Base-by-base conservation (phyloP, 1,140 invertebrate species). In the Drosophila pandora region DNA sequence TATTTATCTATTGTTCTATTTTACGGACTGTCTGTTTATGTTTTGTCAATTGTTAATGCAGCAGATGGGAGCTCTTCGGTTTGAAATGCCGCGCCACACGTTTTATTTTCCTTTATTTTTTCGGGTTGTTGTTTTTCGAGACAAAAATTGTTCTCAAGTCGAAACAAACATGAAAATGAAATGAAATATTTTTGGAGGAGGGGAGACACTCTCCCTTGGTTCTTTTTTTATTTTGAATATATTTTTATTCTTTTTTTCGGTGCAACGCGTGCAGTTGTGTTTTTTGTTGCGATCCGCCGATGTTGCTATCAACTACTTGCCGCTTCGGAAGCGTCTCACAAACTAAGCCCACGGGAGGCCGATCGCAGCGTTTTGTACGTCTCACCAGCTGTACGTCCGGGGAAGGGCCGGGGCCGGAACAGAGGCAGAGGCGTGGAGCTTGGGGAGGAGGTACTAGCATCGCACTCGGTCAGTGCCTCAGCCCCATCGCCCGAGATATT, bases 281-380 rank as follows among this genome's bases (percentile, higher is more conserved):
- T 50, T 60, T 25, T 50, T 53, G 39, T 54, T 68, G 52, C 52
- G 60, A 34, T 53, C 37, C 37, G 56, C 64, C 60, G 68, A 32
- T 75, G 65, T 57, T 56, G 79, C 83, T 79, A 79, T 60, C 79
- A 83, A 78, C 83, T 88, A 85, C 83, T 85, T 81, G 68, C 70
- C 82, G 83, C 83, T 83, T 88, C 75, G 75, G 52, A 67, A 76
- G 83, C 83, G 83, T 88, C 83, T 88, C 83, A 83, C 83, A 88
- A 79, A 87, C 83, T 87, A 87, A 87, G 83, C 83, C 83, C 83
- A 88, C 67, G 83, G 79, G 79, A 76, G 83, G 70, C 81, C 83
- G 83, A 88, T 87, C 83, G 83, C 83, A 60, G 21, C 58, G 72
- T 87, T 88, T 87, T 87, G 83, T 87, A 88, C 67, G 34, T 56